phyloP scores from a whole-genome alignment of 2,113 vertebrate species.

The Jacana jacana region DNA sequence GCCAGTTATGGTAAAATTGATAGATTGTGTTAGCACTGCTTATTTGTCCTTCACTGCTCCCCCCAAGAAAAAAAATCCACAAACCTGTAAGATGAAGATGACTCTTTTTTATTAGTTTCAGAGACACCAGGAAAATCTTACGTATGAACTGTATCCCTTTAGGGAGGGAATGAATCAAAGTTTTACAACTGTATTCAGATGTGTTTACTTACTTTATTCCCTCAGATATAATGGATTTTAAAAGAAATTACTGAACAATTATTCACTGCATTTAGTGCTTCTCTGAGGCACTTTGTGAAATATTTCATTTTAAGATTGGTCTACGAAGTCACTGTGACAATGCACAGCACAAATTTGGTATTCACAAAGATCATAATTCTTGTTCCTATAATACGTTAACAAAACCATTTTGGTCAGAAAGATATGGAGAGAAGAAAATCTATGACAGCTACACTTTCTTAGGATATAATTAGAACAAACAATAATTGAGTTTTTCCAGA shows the following conservation, averaged over 20 bases:
- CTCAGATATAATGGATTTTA: neutral
- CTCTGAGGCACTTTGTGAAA: neutral
- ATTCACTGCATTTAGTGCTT: neutral
- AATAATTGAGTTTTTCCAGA: neutral
- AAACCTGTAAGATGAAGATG: neutral
- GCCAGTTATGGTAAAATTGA: neutral
- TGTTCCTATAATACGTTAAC: neutral
- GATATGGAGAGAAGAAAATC: neutral
- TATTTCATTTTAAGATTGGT: neutral
- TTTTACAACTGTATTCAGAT: neutral
- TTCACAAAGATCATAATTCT: neutral
- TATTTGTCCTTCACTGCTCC: neutral
- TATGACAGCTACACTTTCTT: neutral
- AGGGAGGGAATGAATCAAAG: neutral
- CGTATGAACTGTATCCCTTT: neutral
- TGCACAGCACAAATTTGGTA: neutral
- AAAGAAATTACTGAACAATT: neutral
- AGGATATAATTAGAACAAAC: neutral
- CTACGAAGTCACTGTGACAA: neutral
- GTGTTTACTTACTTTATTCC: neutral
- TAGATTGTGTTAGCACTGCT: constrained; percentile 20
- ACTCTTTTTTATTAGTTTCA: neutral
- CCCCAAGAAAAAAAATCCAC: neutral
- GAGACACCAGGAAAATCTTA: neutral
- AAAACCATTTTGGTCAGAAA: neutral